These are phyloP conservation scores for Eurystomus glaucurus DNA, from an alignment of 2,797 vertebrate species.

Conservation along the genomic window DNA sequence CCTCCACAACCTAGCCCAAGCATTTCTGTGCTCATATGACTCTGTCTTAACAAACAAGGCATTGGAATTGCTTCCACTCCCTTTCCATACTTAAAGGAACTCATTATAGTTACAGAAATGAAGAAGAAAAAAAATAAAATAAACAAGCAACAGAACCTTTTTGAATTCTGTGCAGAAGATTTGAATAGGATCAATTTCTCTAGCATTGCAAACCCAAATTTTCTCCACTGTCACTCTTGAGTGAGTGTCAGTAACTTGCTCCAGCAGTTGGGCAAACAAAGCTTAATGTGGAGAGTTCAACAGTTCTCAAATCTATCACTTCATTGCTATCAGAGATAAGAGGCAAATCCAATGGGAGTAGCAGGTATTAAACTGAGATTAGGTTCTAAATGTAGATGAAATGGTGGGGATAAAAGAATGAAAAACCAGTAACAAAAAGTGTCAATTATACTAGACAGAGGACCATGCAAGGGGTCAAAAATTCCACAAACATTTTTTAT, in stretches of 20 bases:
- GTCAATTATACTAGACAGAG: background rate
- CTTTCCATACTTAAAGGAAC: background rate
- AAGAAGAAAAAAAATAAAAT: background rate
- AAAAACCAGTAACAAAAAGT: background rate
- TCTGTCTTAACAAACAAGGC: background rate
- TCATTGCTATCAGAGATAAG: background rate
- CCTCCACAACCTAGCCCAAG: background rate
- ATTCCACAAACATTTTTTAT: background rate
- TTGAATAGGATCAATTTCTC: background rate
- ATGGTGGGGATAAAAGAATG: background rate
- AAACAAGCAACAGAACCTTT: too few relatives aligned
- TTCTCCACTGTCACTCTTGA: background rate
- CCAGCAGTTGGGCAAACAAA: background rate
- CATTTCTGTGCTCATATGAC: background rate
- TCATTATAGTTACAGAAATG: background rate
- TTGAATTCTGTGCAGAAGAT: background rate
- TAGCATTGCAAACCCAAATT: background rate
- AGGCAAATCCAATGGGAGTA: background rate
- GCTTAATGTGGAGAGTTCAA: background rate
- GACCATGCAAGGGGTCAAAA: fast-evolving
- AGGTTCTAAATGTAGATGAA: background rate
- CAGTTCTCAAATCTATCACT: background rate
- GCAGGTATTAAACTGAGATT: background rate
- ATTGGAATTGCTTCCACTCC: background rate
- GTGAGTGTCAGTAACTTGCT: background rate